Conservation (phyloP, 2,797 vertebrate species). For the Dallia pectoralis region DNA sequence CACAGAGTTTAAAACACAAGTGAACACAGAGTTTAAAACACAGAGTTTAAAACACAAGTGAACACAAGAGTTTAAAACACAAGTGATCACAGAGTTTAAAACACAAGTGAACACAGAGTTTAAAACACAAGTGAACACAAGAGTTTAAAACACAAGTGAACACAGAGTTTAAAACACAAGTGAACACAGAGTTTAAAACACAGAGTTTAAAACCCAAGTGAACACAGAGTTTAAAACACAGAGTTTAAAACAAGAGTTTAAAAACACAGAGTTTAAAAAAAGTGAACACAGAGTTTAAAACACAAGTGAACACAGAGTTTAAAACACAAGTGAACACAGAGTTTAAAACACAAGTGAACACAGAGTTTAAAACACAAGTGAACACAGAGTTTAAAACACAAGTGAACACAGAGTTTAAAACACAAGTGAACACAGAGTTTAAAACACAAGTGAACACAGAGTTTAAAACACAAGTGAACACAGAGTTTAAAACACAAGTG, state of each 20-base stretch:
- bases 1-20: not conserved
- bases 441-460: not conserved
- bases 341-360: not conserved
- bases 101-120: not conserved
- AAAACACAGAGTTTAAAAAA: too few relatives aligned
- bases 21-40: not conserved
- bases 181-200: too few relatives aligned
- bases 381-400: too few relatives aligned
- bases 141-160: not conserved
- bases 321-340: too few relatives aligned
- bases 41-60: too few relatives aligned
- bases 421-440: not conserved
- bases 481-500: not conserved
- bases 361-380: not conserved
- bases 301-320: too few relatives aligned
- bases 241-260: too few relatives aligned
- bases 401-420: too few relatives aligned
- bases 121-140: too few relatives aligned
- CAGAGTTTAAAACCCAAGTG: not conserved
- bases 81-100: not conserved
- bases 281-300: not conserved
- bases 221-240: not conserved
- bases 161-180: not conserved
- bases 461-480: too few relatives aligned
- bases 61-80: too few relatives aligned